Conservation (phyloP, 2,888 invertebrate genomes). For the Ectemnius lituratus region DNA sequence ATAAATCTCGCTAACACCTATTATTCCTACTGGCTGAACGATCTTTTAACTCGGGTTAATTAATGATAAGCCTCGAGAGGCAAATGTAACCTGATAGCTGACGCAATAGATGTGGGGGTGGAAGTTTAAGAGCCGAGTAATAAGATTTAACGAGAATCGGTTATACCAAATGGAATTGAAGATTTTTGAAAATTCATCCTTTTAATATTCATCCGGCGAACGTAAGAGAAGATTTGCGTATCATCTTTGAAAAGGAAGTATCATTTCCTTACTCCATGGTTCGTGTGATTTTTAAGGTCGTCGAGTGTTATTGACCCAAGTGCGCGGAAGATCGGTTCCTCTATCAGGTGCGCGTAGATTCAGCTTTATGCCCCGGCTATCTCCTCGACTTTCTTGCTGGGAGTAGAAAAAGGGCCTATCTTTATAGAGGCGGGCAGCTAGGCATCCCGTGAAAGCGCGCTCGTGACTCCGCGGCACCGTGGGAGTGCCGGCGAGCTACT, state of each 20-base stretch:
- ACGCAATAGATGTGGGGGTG: background rate
- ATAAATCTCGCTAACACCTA: slow-evolving; percentile 28
- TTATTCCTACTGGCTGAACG: slow-evolving; percentile 35
- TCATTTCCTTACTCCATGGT: background rate
- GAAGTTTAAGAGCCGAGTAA: slow-evolving; percentile 22
- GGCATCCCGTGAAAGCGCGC: slow-evolving; percentile 66
- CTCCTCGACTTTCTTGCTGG: slow-evolving; percentile 35
- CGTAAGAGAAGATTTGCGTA: too few species aligned
- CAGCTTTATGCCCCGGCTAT: slow-evolving; percentile 56
- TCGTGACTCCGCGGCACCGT: slow-evolving; percentile 56
- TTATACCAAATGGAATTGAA: background rate
- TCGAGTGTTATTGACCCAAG: slow-evolving; percentile 27
- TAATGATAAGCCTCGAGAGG: slow-evolving; percentile 29
- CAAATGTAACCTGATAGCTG: slow-evolving; percentile 8
- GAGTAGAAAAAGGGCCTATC: slow-evolving; percentile 53
- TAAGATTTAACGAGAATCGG: slow-evolving; percentile 11
- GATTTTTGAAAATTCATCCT: too few species aligned
- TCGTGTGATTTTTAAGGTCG: background rate
- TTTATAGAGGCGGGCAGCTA: slow-evolving; percentile 61
- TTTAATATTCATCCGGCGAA: too few species aligned
- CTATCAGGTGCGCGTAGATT: slow-evolving; percentile 60
- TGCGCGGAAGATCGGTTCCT: slow-evolving; percentile 49
- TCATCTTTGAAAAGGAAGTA: too few species aligned
- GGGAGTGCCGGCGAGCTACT: slow-evolving; percentile 43
- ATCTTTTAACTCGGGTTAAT: slow-evolving; percentile 35